Conservation (phyloP, 2,113 vertebrate genomes). For the Pithys albifrons region DNA sequence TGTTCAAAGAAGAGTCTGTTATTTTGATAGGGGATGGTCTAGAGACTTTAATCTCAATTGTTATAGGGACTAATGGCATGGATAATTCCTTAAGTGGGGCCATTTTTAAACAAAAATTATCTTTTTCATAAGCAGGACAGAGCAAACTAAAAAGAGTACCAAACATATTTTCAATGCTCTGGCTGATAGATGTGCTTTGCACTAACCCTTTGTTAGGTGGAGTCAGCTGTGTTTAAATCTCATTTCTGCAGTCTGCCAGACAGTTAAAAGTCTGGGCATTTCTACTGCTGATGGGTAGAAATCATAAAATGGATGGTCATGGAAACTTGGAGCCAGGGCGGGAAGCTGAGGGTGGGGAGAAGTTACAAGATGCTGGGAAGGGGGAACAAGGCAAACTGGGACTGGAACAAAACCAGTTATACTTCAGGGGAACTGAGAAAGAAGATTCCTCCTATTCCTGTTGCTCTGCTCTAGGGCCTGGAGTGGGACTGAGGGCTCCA, state of each 20-base stretch:
- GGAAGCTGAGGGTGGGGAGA: neutral
- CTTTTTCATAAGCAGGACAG: conserved; percentile 55
- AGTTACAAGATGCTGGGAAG: neutral
- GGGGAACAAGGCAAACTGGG: neutral
- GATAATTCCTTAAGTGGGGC: conserved; percentile 61
- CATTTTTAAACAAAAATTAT: conserved; percentile 71
- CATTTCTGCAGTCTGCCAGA: conserved; percentile 7
- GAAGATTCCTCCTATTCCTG: neutral
- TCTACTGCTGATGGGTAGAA: neutral
- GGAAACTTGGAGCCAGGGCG: neutral
- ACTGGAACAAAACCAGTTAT: neutral
- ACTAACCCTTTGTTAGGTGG: conserved; percentile 1
- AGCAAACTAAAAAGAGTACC: conserved; percentile 28
- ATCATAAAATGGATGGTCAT: neutral
- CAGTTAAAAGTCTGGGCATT: neutral
- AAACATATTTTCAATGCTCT: conserved; percentile 49
- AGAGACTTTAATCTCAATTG: conserved; percentile 70
- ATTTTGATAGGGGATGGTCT: conserved; percentile 63
- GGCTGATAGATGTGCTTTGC: conserved; percentile 35
- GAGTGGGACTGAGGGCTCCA: neutral
- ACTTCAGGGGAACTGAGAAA: neutral
- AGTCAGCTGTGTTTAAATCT: conserved; percentile 45
- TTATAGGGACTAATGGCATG: conserved; percentile 59
- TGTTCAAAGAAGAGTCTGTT: conserved; percentile 69
- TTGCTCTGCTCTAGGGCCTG: neutral